Base-by-base conservation (phyloP, 2,113 vertebrate genomes). In the Eptatretus burgeri region DNA sequence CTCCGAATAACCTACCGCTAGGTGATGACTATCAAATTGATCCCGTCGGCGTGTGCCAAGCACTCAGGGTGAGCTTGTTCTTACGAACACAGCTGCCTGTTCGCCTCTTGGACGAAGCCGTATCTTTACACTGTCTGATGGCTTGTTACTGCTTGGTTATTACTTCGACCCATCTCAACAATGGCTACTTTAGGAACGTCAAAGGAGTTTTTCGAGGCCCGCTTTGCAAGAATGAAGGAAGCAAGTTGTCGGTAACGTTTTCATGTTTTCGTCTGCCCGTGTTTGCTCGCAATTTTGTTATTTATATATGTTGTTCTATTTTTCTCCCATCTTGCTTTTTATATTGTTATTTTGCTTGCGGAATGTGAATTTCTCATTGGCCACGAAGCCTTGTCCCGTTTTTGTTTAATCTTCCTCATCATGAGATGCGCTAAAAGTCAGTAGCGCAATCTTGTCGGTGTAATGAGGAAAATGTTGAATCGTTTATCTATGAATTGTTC, bases 341-440 rank as follows among this genome's bases (percentile, higher is more conserved):
- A 75, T 74, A 71, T 69, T 73, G 72, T 73, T 49, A 67, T 74
- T 65, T 65, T 73, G 73, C 67, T 70, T 75, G 70, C 70, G 73
- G 73, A 74, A 71, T 74, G 69, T 75, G 72, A 76, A 14, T 51
- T 77, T 77, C 73, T 80, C 77, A 79, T 74, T 76, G 71, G 27
- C 7, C 27, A 41, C 3, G 3, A 5, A 41, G 27, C 27, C 27
- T 41, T 7, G 27, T 41, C 27, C 7, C 27, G 27, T 41, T 41
- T 41, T 41, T 41, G 7, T 41, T 41, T 7, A 7, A 41, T 41
- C 3, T 41, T 41, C 3, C 27, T 41, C 27, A 41, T 41, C 27
- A 41, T 41, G 3, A 3, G 27, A 41, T 41, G 7, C 27, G 27
- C 7, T 41, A 3, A 41, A n/a, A 41, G 27, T 41, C 3, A 41